These are phyloP conservation scores for Pelecanus crispus DNA, from an alignment of 2,113 vertebrate genomes.

Conservation along the genomic window DNA sequence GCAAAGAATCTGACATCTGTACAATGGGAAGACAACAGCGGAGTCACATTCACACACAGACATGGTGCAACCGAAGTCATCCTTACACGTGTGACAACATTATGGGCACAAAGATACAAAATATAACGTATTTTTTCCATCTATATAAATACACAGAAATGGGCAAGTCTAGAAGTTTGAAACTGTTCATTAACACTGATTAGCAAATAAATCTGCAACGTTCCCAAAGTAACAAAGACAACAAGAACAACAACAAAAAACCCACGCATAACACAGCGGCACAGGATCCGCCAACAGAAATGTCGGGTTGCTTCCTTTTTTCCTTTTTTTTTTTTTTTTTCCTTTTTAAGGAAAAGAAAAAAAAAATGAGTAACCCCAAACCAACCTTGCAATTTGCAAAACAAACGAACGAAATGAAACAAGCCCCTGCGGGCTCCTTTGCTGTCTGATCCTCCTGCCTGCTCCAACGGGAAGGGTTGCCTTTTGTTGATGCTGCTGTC, in stretches of 20 bases:
- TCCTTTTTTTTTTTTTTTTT: neutral
- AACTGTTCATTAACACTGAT: constrained; percentile 64
- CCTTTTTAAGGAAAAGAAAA: neutral
- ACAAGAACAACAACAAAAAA: neutral
- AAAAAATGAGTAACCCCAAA: constrained; percentile 11
- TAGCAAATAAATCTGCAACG: constrained; percentile 46
- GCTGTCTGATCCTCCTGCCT: constrained; percentile 56
- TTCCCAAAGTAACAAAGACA: constrained; percentile 29
- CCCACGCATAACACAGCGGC: neutral
- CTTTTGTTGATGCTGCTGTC: constrained; percentile 44
- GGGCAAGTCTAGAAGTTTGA: constrained; percentile 12
- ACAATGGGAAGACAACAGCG: constrained; percentile 71
- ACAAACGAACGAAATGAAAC: constrained; percentile 58
- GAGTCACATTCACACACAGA: constrained; percentile 78
- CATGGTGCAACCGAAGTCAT: constrained; percentile 33
- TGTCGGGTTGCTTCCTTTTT: constrained; percentile 12
- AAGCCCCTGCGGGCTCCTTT: constrained; percentile 62
- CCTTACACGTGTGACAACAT: constrained; percentile 60
- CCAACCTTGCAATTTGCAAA: constrained; percentile 51
- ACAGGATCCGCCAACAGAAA: constrained; percentile 15
- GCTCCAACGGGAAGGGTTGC: constrained; percentile 35
- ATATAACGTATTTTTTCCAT: constrained; percentile 76
- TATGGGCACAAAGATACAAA: constrained; percentile 77
- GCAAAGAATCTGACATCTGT: constrained; percentile 82
- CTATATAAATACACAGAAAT: constrained; percentile 79